phyloP scores from a whole-genome alignment of 2,797 vertebrate genomes.

The Xenopus petersii region DNA sequence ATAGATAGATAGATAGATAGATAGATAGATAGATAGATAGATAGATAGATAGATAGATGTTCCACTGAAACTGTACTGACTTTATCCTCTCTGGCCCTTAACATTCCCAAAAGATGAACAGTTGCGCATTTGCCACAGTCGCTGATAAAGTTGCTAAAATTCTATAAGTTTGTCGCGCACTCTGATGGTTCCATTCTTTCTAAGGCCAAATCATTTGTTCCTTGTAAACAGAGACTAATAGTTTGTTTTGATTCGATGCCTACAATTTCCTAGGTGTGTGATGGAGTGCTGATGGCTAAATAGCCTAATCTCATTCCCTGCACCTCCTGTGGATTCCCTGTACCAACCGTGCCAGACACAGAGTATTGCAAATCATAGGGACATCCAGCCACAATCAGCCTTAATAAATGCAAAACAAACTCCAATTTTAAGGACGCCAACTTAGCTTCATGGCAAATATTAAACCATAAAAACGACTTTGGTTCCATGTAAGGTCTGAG shows the following conservation, averaged over 20 bases:
- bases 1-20: no score
- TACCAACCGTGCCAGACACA: conserved; percentile 64
- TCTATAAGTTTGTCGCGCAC: conserved; percentile 26
- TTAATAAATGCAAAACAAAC: conserved; percentile 44
- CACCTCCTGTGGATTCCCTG: conserved; percentile 65
- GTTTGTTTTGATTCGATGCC: conserved; percentile 65
- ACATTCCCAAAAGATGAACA: no score
- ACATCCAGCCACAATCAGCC: conserved; percentile 51
- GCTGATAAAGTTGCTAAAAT: background rate
- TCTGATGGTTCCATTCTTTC: conserved; percentile 51
- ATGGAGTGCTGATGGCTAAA: conserved; percentile 60
- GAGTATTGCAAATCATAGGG: conserved; percentile 68
- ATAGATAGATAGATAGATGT: no score
- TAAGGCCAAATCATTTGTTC: conserved; percentile 56
- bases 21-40: no score
- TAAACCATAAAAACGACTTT: conserved; percentile 3
- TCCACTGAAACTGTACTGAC: no score
- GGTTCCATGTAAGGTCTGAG: background rate
- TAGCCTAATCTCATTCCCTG: conserved; percentile 73
- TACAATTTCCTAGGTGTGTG: conserved; percentile 68
- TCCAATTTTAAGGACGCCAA: conserved; percentile 10
- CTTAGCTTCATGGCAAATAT: conserved; percentile 22
- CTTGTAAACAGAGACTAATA: conserved; percentile 58
- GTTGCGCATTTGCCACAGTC: background rate
- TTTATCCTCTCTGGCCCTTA: no score